Conservation (phyloP, 2,888 invertebrate species). For the Mesodorylaimus sp. region DNA sequence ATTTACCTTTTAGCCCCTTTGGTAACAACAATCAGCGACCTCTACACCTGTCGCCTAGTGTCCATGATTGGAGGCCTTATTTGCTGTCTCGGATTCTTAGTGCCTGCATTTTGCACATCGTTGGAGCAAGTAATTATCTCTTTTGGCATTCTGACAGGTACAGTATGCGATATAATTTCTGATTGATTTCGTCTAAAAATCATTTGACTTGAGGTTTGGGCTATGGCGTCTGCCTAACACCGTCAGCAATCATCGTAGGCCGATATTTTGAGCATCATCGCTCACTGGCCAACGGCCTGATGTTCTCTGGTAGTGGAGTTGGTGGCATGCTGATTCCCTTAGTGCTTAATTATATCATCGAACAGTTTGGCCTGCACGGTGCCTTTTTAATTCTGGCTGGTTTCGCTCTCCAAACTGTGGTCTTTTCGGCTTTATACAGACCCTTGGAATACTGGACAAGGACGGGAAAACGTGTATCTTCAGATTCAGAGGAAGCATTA, state of each 20-base stretch:
- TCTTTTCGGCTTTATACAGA: slow-evolving; percentile 5
- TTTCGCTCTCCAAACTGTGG: background rate
- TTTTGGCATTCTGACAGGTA: slow-evolving; percentile 5
- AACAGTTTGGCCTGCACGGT: background rate
- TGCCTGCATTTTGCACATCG: background rate
- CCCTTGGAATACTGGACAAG: slow-evolving; percentile 4
- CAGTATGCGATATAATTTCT: background rate
- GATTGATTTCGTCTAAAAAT: background rate
- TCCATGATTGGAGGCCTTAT: background rate
- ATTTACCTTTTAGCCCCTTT: slow-evolving; percentile 4
- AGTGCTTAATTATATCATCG: background rate
- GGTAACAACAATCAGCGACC: slow-evolving; percentile 2
- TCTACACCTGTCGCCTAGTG: slow-evolving; percentile 3
- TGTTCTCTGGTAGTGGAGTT: slow-evolving; percentile 7
- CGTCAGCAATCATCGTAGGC: slow-evolving; percentile 5
- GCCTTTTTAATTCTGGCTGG: slow-evolving; percentile 3
- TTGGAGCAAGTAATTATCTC: background rate
- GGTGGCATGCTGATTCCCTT: slow-evolving; percentile 5
- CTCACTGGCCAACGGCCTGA: slow-evolving; percentile 8
- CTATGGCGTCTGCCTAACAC: background rate
- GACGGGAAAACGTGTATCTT: background rate
- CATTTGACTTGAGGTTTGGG: background rate
- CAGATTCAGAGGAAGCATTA: too few relatives aligned
- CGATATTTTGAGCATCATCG: slow-evolving; percentile 9
- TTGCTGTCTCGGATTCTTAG: background rate